Conservation (phyloP, 2,797 vertebrate species). For the Periparus ater region DNA sequence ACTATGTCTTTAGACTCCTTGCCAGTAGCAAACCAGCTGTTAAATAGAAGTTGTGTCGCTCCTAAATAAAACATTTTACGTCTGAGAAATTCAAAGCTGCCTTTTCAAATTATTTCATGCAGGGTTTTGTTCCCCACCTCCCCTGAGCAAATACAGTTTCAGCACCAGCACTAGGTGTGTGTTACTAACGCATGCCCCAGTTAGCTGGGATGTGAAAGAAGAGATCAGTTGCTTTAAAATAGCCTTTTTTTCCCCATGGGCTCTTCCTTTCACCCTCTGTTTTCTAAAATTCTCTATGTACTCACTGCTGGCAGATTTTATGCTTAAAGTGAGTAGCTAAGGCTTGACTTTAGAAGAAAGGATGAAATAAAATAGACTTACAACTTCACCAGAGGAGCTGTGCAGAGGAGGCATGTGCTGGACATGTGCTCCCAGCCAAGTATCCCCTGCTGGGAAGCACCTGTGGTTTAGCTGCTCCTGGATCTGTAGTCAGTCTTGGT, state of each 20-base stretch:
- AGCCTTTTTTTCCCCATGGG: neutral
- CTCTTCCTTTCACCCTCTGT: neutral
- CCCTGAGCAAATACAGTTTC: neutral
- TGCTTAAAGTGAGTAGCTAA: neutral
- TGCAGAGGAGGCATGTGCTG: neutral
- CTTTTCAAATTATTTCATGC: neutral
- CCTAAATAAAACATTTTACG: slow-evolving; percentile 8
- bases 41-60: neutral
- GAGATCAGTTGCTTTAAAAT: neutral
- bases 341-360: neutral
- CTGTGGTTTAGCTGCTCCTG: neutral
- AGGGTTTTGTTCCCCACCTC: neutral
- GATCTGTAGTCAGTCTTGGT: neutral
- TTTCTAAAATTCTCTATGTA: neutral
- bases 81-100: neutral
- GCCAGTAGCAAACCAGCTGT: slow-evolving; percentile 20
- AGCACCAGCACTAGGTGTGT: neutral
- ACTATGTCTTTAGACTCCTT: neutral
- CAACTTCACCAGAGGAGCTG: neutral
- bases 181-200: neutral
- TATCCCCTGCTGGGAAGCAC: neutral
- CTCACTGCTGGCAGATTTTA: neutral
- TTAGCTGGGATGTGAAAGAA: slow-evolving; percentile 13
- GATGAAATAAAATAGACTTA: neutral
- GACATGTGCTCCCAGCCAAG: neutral